A percentile compares a stretch with the other conserved stretches of the same genome.
These are phyloP conservation scores for Atta colombica DNA, from an alignment of 1,140 invertebrate genomes.

Conservation along the genomic window DNA sequence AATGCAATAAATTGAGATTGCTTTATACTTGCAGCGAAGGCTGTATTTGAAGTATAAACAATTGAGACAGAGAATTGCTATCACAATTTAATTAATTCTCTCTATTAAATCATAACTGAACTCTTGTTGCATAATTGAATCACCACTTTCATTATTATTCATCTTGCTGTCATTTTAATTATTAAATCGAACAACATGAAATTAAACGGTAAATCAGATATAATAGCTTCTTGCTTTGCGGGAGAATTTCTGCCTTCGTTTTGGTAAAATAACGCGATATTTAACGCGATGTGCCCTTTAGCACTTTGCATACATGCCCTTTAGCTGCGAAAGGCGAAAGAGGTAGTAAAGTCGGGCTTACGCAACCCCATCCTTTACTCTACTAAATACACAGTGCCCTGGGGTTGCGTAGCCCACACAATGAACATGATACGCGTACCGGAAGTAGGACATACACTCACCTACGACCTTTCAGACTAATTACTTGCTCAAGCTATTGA, in stretches of 20 bases:
- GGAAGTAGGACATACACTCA: slow-evolving; percentile 28
- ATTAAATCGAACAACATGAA: neutral
- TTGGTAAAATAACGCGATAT: neutral
- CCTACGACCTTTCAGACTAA: slow-evolving; percentile 59
- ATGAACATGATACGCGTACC: slow-evolving; percentile 18
- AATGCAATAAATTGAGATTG: too few species aligned
- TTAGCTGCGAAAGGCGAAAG: slow-evolving; percentile 4
- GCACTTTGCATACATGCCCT: neutral
- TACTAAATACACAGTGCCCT: neutral
- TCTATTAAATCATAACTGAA: neutral
- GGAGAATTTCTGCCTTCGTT: neutral
- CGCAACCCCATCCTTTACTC: neutral
- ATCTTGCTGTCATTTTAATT: neutral
- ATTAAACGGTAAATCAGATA: neutral
- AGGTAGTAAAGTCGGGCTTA: neutral
- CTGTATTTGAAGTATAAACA: neutral
- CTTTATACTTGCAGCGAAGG: too few species aligned
- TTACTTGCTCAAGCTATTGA: neutral
- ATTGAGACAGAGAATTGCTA: neutral
- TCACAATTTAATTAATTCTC: neutral
- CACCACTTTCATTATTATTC: neutral
- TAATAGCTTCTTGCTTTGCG: neutral
- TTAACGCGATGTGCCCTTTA: neutral
- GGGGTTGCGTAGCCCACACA: slow-evolving; percentile 33
- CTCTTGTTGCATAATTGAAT: neutral